A percentile compares a stretch with the other conserved stretches of the same genome.
phyloP scores from a whole-genome alignment of 2,113 vertebrate species.

The Salvelinus sp. region DNA sequence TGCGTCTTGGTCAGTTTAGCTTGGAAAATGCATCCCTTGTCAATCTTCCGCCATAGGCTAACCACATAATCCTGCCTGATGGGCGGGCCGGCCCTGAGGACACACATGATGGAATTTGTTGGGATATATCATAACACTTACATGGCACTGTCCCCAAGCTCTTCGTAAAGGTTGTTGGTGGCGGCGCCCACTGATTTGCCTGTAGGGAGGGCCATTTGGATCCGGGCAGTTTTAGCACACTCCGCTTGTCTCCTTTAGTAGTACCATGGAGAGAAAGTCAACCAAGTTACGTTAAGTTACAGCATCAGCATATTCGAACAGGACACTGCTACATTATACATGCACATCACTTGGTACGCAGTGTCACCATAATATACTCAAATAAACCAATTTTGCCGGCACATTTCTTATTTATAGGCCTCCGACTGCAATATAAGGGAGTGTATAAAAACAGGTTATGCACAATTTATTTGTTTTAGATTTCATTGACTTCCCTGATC shows the following conservation, averaged over 20 bases:
- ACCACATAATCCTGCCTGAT: too few species aligned
- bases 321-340: conserved; percentile 7
- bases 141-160: conserved; percentile 91
- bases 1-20: too few species aligned
- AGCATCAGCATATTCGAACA: background rate
- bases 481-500: conserved; percentile 3
- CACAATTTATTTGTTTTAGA: background rate
- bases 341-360: conserved; percentile 3
- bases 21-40: too few species aligned
- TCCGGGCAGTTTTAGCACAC: conserved; percentile 94
- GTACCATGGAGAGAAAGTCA: conserved; percentile 25
- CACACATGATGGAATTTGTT: conserved; percentile 46
- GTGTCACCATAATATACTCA: background rate
- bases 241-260: conserved; percentile 87
- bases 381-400: conserved; percentile 16
- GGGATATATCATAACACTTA: conserved; percentile 67
- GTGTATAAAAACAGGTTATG: background rate
- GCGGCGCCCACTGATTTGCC: conserved; percentile 75
- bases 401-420: background rate
- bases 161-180: conserved; percentile 90
- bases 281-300: conserved; percentile 3
- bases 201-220: conserved; percentile 89
- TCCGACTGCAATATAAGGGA: background rate
- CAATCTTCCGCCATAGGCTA: too few species aligned
- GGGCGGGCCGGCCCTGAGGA: too few species aligned